These are phyloP conservation scores for Platysteira castanea DNA, from an alignment of 2,113 vertebrate species.

Conservation along the genomic window DNA sequence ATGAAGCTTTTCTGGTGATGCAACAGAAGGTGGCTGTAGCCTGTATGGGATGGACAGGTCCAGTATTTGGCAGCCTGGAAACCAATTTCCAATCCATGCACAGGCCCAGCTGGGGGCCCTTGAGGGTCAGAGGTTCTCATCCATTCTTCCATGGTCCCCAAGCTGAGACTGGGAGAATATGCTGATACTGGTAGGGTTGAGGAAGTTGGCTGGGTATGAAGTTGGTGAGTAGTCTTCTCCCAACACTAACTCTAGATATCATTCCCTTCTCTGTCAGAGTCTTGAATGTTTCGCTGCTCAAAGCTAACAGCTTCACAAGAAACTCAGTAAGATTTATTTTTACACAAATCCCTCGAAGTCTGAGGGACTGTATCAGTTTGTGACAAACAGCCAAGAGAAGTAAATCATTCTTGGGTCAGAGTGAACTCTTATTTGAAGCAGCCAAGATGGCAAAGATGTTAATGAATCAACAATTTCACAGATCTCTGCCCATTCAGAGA, in stretches of 20 bases:
- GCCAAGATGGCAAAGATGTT: slow-evolving; percentile 14
- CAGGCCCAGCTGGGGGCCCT: background rate
- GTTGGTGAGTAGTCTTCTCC: background rate
- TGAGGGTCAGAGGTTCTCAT: background rate
- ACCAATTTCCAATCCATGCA: background rate
- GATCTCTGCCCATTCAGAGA: slow-evolving; percentile 6
- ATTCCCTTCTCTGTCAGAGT: background rate
- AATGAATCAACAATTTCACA: slow-evolving; percentile 35
- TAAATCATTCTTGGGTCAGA: slow-evolving; percentile 18
- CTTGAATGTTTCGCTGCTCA: background rate
- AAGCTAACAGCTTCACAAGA: background rate
- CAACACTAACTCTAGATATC: background rate
- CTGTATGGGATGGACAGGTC: background rate
- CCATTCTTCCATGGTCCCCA: background rate
- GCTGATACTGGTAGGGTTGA: background rate
- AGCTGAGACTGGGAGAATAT: background rate
- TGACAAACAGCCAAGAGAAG: slow-evolving; percentile 18
- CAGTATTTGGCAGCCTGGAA: background rate
- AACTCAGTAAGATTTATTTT: background rate
- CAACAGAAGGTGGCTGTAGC: background rate
- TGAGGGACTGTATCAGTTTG: background rate
- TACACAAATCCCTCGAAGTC: background rate
- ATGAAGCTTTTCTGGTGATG: background rate
- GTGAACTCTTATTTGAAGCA: background rate
- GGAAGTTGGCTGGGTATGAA: background rate